phyloP scores from a whole-genome alignment of 2,113 vertebrate species.

The Microcebus griseorufus region DNA sequence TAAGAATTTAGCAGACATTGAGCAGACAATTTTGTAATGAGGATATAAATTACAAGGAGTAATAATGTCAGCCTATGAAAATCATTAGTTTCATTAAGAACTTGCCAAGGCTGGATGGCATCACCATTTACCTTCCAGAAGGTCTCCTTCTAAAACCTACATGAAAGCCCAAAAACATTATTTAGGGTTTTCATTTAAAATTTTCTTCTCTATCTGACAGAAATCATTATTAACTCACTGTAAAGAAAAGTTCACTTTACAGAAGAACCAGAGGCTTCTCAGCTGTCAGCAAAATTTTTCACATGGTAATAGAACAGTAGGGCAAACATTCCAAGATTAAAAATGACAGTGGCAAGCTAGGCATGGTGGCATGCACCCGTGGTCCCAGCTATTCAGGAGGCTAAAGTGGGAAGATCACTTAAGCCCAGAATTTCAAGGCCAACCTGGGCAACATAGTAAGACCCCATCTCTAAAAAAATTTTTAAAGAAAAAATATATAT shows the following conservation, averaged over 20 bases:
- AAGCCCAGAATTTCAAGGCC: not conserved
- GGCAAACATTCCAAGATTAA: constrained; percentile 23
- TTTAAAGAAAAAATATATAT: not conserved
- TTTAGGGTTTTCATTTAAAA: constrained; percentile 60
- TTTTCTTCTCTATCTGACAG: constrained; percentile 50
- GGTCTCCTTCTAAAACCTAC: constrained; percentile 19
- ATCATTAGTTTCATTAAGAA: constrained; percentile 72
- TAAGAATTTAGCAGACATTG: constrained; percentile 50
- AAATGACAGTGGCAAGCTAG: constrained; percentile 19
- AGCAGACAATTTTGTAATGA: constrained; percentile 58
- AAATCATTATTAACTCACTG: constrained; percentile 45
- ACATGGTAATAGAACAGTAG: not conserved
- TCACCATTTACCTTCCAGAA: constrained; percentile 61
- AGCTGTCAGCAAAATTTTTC: constrained; percentile 1
- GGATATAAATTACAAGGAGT: constrained; percentile 55
- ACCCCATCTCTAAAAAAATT: not conserved
- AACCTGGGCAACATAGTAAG: not conserved
- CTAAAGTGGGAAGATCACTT: not conserved
- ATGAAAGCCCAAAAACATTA: constrained; percentile 17
- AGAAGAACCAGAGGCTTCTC: constrained; percentile 16
- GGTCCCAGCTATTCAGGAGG: not conserved
- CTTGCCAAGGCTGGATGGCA: constrained; percentile 57
- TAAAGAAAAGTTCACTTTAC: constrained; percentile 38
- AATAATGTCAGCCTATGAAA: constrained; percentile 68
- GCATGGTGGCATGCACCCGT: not conserved